These are phyloP conservation scores for Ceratosolen solmsi DNA, from an alignment of 1,140 invertebrate genomes.

Conservation along the genomic window DNA sequence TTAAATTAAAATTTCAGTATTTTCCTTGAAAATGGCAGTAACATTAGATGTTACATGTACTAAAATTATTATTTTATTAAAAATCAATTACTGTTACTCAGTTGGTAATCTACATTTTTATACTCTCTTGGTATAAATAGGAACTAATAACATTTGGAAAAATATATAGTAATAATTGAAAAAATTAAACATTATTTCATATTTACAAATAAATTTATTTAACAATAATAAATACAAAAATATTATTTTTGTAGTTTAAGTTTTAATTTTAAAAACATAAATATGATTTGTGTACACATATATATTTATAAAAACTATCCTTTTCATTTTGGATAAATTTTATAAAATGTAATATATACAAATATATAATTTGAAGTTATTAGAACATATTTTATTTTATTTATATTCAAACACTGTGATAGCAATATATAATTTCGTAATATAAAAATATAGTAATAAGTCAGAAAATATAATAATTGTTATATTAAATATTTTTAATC, in stretches of 20 bases:
- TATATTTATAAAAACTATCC: too few relatives aligned
- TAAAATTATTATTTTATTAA: conserved; percentile 18
- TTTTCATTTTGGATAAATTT: not conserved
- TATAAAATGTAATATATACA: not conserved
- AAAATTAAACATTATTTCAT: not conserved
- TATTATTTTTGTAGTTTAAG: too few relatives aligned
- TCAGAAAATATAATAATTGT: too few relatives aligned
- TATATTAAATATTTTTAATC: too few relatives aligned
- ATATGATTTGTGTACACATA: too few relatives aligned
- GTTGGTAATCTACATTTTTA: conserved; percentile 30
- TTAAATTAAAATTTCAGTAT: not conserved
- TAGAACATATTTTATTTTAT: too few relatives aligned
- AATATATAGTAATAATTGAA: not conserved
- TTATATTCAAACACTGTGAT: too few relatives aligned
- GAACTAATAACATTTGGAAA: conserved; percentile 19
- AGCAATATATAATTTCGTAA: too few relatives aligned
- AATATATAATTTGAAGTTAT: not conserved
- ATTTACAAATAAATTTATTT: not conserved
- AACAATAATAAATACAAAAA: too few relatives aligned
- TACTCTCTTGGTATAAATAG: conserved; percentile 3
- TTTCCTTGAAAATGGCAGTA: not conserved
- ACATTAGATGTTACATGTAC: conserved; percentile 19
- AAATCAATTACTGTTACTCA: conserved; percentile 38
- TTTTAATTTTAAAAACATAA: too few relatives aligned
- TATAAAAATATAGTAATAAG: too few relatives aligned